These are phyloP conservation scores for Clunio marinus DNA, from an alignment of 2,888 invertebrate species.

Conservation along the genomic window DNA sequence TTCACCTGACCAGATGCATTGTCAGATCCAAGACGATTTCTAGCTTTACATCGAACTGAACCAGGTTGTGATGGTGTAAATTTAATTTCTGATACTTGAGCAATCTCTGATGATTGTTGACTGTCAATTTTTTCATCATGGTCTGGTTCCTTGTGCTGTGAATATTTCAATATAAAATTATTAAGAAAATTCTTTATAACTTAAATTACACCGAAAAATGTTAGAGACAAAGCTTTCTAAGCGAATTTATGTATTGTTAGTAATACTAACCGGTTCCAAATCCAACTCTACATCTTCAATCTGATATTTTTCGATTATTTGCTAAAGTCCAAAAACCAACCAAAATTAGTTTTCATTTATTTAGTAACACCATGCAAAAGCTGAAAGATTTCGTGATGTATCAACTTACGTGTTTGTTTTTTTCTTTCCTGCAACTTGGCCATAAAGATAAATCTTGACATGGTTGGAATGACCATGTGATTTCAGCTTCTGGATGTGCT, in stretches of 20 bases:
- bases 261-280: constrained; percentile 44
- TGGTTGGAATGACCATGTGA: constrained; percentile 56
- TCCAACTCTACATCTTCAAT: too few species aligned
- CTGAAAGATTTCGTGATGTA: too few species aligned
- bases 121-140: neutral
- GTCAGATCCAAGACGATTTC: constrained; percentile 48
- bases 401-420: neutral
- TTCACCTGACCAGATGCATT: constrained; percentile 43
- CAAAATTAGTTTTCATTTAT: neutral
- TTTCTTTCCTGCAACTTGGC: constrained; percentile 45
- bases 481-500: constrained; percentile 57
- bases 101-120: constrained; percentile 18
- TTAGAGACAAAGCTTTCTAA: neutral
- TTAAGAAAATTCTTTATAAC: neutral
- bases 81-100: constrained; percentile 47
- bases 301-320: constrained; percentile 43
- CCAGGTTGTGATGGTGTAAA: constrained; percentile 52
- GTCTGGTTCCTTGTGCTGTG: neutral
- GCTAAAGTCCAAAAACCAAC: neutral
- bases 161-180: neutral
- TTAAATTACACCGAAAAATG: neutral
- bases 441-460: constrained; percentile 51
- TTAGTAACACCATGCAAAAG: too few species aligned
- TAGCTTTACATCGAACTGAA: constrained; percentile 51
- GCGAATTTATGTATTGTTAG: neutral